A percentile compares a stretch with the other conserved stretches of the same genome.
Conservation (phyloP, 2,113 vertebrate genomes). For the Isurus oxyrinchus region DNA sequence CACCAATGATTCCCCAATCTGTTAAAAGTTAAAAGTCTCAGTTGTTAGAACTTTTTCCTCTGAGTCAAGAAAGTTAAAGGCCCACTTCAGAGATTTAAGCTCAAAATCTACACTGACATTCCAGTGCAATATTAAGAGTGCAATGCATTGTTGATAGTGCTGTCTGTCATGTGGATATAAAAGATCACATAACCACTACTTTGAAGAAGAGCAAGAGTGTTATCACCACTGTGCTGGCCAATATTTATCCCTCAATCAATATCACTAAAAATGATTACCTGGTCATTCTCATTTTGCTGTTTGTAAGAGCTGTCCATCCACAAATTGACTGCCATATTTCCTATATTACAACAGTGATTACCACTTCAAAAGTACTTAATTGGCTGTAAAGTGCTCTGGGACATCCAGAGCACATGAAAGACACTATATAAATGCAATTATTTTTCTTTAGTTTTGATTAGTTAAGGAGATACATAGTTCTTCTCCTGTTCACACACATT, state of each 20-base stretch:
- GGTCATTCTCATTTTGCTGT: background rate
- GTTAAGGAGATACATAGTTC: background rate
- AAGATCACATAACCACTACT: background rate
- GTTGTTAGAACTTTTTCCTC: background rate
- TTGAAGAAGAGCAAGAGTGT: background rate
- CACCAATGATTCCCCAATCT: background rate
- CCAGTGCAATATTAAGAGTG: background rate
- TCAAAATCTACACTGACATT: background rate
- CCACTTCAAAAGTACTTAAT: too few relatives aligned
- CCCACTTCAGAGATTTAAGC: background rate
- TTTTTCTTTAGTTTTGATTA: too few relatives aligned
- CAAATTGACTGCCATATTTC: too few relatives aligned
- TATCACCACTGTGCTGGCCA: background rate
- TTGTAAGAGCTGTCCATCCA: background rate
- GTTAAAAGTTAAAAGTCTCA: background rate
- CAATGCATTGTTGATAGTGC: background rate
- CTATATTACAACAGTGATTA: too few relatives aligned
- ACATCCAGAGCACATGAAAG: background rate
- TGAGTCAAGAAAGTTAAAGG: background rate
- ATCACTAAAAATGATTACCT: background rate
- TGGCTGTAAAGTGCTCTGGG: background rate
- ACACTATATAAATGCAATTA: background rate
- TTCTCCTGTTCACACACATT: background rate
- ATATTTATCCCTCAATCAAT: background rate
- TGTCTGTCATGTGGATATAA: background rate